Conservation (phyloP, 2,797 vertebrate genomes). For the Loris lydekkerianus region DNA sequence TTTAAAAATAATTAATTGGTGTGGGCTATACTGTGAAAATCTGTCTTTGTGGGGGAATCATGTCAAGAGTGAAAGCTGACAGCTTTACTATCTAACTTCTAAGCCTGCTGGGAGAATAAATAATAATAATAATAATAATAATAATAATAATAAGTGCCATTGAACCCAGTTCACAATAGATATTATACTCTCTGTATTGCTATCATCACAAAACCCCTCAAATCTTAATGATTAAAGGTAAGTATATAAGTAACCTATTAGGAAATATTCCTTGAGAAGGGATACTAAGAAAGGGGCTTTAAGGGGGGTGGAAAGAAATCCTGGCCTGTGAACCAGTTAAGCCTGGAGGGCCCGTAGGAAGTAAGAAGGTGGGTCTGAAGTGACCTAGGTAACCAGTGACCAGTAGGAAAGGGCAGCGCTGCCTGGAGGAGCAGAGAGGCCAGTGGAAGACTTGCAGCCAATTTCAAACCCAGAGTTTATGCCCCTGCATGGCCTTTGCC, state of each 20-base stretch:
- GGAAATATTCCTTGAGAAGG: not conserved
- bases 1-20: not conserved
- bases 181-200: not conserved
- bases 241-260: not conserved
- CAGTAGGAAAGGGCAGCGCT: too few relatives aligned
- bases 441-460: too few relatives aligned
- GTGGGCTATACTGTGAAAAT: not conserved
- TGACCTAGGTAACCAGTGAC: too few relatives aligned
- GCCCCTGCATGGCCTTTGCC: too few relatives aligned
- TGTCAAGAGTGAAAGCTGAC: not conserved
- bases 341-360: too few relatives aligned
- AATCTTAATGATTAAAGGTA: not conserved
- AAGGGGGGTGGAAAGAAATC: too few relatives aligned
- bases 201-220: not conserved
- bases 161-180: not conserved
- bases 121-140: not conserved
- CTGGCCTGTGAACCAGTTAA: too few relatives aligned
- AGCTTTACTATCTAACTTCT: not conserved
- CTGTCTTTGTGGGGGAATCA: not conserved
- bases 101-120: not conserved
- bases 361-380: too few relatives aligned
- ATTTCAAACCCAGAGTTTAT: too few relatives aligned
- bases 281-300: too few relatives aligned
- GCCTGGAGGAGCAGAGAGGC: too few relatives aligned
- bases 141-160: not conserved